Base-by-base conservation (phyloP, 2,888 invertebrate genomes). In the Piscicola geometra region DNA sequence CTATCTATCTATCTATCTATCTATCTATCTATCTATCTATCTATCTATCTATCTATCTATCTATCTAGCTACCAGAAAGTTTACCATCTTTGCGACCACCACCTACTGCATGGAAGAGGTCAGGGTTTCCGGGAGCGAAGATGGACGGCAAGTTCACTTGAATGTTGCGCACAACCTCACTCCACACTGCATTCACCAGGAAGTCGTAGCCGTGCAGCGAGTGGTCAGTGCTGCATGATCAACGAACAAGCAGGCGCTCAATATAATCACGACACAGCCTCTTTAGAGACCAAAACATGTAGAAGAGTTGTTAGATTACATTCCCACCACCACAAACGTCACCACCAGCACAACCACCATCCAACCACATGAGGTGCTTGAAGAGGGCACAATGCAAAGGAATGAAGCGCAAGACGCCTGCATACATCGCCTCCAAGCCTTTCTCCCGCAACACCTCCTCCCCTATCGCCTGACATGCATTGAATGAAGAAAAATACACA, bases 81-180 rank as follows among this genome's bases (percentile, higher is more conserved):
- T n/a, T n/a, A n/a, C n/a, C n/a, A n/a, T n/a, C n/a, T n/a, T n/a
- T n/a, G n/a, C n/a, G n/a, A n/a, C n/a, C n/a, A n/a, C n/a, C n/a
- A n/a, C n/a, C n/a, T n/a, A n/a, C n/a, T n/a, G n/a, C 89, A 78
- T 92, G 92, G 85, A 95, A 95, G 77, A 90, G 87, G 83, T 93
- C 90, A 0, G 94, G 94, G 87, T 95, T 93, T 76, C 94, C 95
- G 21, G 94, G 93, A 1, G 93, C 93, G 87, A 93, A 94, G 81
- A 95, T 92, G 12, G 91, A 90, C 21, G 91, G 89, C 82, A 93
- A 88, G 84, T 92, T 90, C 2, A 83, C 82, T 79, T 86, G 85
- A 35, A 87, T 82, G 71, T 82, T 82, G 72, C 80, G 80, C n/a
- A 91, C 89, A 82, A 92, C 90, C 78, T 93, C 88, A 25, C 90